These are phyloP conservation scores for Ictalurus punctatus DNA, from an alignment of 2,113 vertebrate genomes.

Conservation along the genomic window DNA sequence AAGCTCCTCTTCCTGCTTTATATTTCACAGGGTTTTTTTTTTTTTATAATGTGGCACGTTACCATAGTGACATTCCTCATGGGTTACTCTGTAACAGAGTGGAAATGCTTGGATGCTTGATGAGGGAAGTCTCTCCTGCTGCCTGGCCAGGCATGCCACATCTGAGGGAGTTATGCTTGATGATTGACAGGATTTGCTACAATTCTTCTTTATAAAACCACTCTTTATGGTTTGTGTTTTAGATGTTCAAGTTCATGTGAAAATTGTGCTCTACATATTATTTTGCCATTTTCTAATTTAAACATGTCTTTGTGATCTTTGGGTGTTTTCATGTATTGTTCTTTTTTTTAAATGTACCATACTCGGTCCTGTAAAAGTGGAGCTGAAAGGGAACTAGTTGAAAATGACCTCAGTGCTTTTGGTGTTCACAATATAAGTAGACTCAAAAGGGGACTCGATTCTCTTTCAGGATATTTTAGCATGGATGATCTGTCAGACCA, in stretches of 20 bases:
- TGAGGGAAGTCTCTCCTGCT: constrained; percentile 42
- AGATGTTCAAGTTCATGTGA: neutral
- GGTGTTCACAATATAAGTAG: no score
- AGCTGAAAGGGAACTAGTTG: neutral
- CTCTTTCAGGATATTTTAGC: neutral
- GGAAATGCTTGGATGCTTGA: constrained; percentile 69
- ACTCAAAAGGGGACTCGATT: neutral
- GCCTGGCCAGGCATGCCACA: constrained; percentile 58
- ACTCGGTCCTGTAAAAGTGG: neutral
- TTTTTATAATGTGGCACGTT: constrained; percentile 68
- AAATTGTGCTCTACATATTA: neutral
- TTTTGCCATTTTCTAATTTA: neutral
- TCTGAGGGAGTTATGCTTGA: constrained; percentile 45
- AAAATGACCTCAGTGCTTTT: no score
- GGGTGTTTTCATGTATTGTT: neutral
- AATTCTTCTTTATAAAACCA: constrained; percentile 12
- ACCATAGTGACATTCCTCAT: constrained; percentile 72
- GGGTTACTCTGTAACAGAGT: constrained; percentile 72
- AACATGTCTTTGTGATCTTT: neutral
- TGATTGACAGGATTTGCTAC: constrained; percentile 44
- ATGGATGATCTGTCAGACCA: neutral
- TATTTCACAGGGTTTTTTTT: constrained; percentile 47
- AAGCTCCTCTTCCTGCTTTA: constrained; percentile 51
- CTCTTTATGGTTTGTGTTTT: constrained; percentile 1
- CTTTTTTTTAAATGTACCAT: neutral